Evolutionary conservation across 2,113 vertebrate species (phyloP), one percentile per base, ranked within the genome.

Genomic region (Limanda limanda): DNA sequence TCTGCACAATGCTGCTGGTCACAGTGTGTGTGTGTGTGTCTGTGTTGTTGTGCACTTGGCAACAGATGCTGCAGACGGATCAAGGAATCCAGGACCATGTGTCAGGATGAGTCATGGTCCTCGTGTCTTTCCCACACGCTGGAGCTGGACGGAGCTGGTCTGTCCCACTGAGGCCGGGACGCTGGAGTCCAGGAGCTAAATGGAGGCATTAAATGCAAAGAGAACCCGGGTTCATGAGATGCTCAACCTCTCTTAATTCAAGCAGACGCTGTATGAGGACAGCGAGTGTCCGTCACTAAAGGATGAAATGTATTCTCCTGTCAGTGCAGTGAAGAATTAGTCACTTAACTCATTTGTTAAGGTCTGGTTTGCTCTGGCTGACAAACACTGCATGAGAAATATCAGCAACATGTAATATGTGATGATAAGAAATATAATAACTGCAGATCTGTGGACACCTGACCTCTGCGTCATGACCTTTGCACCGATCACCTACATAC

Each of bases 81-180:
- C 92, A 95, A 92, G 94, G 94, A 96, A 96, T 95, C 96, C 95
- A 93, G 93, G 94, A 96, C 96, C 96, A 97, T 97, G 96, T 98
- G 96, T 96, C 94, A 95, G 92, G 87, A 97, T 97, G 95, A 96
- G 96, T 96, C 95, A 96, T 95, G 95, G 93, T 95, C 93, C 94
- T 92, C 56, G 14, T 25, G 66, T 52, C 89, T 95, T 96, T 96
- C 95, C 95, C 95, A 96, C 95, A 96, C 37, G 37, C 56, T 6
- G 5, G 24, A 68, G 57, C 66, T 58, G 0, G 2, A 52, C 31
- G n/a, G 51, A 31, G 42, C 37, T 64, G 37, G 45, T 68, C 25
- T 57, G 37, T 23, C 8, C 1, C 12, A 55, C 7, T 2, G 57
- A 68, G 31, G 60, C 40, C 20, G 31, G 42, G 52, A 56, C 40